Evolutionary conservation across 2,113 vertebrate species (phyloP), one percentile per base, ranked within the genome.

Genomic region (Pelusios castaneus): DNA sequence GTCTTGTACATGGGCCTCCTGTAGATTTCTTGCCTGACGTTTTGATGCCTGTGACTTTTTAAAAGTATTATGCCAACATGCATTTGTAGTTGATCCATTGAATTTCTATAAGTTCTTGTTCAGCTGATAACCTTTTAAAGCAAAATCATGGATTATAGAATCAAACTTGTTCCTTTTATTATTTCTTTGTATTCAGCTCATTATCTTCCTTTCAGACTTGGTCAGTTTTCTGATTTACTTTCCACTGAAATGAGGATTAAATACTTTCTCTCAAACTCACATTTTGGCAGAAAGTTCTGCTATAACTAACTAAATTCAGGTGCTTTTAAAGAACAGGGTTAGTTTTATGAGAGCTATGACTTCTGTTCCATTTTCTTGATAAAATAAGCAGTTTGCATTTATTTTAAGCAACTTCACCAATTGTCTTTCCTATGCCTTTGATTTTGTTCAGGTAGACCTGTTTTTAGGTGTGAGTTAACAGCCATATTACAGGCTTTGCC

Each of bases 121-220:
- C 54, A 47, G 55, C 90, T 94, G 80, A 89, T 89, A 75, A n/a
- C 38, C 87, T 91, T 89, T 25, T 81, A 88, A 25, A 76, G 75
- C 47, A 43, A 85, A 92, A 77, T 10, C 43, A 76, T 41, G 79
- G 75, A 47, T 91, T 92, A 17, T 47, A 19, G 82, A 58, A 82
- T 34, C 22, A 77, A 54, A 11, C 34, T 81, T 75, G 22, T 60
- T 31, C 31, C 52, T 54, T 60, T 60, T 10, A 4, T 75, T 52
- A 43, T 75, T 25, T 80, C 73, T 84, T 14, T 80, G 24, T 51
- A 9, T 85, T 55, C 19, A 38, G 3, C 75, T 84, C 47, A 9
- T 77, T 29, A 8, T 76, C 19, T 60, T 75, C 52, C 25, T 7
- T 41, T 80, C 88, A 80, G 60, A 16, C 60, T 47, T 45, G 58